A percentile compares a stretch with the other conserved stretches of the same genome.
phyloP scores from a whole-genome alignment of 2,888 invertebrate species.

The Cecidostiba fungosa region DNA sequence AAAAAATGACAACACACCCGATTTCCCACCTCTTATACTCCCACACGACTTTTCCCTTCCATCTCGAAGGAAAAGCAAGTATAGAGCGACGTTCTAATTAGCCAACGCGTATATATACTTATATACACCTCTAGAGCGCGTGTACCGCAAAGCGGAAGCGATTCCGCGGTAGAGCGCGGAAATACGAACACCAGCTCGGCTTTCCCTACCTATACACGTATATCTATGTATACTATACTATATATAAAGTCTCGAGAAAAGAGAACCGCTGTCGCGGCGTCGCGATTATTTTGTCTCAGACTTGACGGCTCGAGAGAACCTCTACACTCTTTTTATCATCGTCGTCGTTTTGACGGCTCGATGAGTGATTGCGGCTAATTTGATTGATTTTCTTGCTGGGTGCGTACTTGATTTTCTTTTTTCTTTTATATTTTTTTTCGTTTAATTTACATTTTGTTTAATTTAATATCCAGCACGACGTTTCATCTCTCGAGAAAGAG shows the following conservation, averaged over 20 bases:
- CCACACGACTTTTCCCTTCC: background rate
- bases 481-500: background rate
- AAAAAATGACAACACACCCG: too few relatives aligned
- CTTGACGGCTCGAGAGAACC: background rate
- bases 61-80: background rate
- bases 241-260: background rate
- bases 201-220: conserved; percentile 24
- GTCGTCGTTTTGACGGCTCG: background rate
- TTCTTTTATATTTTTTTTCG: too few relatives aligned
- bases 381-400: background rate
- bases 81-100: conserved; percentile 55
- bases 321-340: background rate
- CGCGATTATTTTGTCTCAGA: background rate
- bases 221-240: background rate
- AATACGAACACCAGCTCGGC: conserved; percentile 34
- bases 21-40: background rate
- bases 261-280: background rate
- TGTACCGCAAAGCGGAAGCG: conserved; percentile 58
- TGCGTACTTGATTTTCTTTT: background rate
- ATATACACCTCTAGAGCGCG: background rate
- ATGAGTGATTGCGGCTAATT: background rate
- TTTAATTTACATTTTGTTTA: background rate
- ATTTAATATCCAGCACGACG: background rate
- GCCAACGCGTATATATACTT: background rate
- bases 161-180: conserved; percentile 59